Percentiles rank a stretch among this genome's conserved stretches.
phyloP scores from a whole-genome alignment of 2,888 invertebrate genomes.

The Trichogramma evanescens region DNA sequence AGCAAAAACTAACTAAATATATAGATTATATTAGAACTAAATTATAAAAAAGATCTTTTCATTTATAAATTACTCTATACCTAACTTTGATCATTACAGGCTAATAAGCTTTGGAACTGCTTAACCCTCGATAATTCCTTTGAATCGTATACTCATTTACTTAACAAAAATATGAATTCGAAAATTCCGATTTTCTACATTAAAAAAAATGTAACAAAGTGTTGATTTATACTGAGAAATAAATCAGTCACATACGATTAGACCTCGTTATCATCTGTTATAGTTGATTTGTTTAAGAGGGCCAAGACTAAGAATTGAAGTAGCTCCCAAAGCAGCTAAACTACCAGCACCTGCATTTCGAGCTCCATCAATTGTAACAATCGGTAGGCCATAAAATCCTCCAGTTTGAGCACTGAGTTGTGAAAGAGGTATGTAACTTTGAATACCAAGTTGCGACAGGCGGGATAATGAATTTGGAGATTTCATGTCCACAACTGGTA shows the following conservation, averaged over 20 bases:
- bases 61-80: too few relatives aligned
- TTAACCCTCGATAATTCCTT: too few relatives aligned
- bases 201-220: too few relatives aligned
- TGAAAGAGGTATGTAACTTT: constrained; percentile 67
- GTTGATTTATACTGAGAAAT: too few relatives aligned
- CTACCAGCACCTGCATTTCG: constrained; percentile 55
- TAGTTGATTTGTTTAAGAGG: constrained; percentile 55
- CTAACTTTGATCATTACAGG: too few relatives aligned
- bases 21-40: too few relatives aligned
- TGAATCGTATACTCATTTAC: too few relatives aligned
- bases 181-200: too few relatives aligned
- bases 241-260: background rate
- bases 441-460: constrained; percentile 61
- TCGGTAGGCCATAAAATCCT: constrained; percentile 65
- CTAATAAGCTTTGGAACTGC: too few relatives aligned
- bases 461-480: constrained; percentile 61
- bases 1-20: too few relatives aligned
- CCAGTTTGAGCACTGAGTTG: constrained; percentile 55
- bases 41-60: too few relatives aligned
- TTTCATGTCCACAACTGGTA: constrained; percentile 67
- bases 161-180: too few relatives aligned
- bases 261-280: constrained; percentile 18
- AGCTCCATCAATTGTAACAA: constrained; percentile 61
- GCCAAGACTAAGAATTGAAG: constrained; percentile 64
- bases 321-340: constrained; percentile 61